Conservation (phyloP, 2,797 vertebrate species). For the Oryzias dopingdopingensis region DNA sequence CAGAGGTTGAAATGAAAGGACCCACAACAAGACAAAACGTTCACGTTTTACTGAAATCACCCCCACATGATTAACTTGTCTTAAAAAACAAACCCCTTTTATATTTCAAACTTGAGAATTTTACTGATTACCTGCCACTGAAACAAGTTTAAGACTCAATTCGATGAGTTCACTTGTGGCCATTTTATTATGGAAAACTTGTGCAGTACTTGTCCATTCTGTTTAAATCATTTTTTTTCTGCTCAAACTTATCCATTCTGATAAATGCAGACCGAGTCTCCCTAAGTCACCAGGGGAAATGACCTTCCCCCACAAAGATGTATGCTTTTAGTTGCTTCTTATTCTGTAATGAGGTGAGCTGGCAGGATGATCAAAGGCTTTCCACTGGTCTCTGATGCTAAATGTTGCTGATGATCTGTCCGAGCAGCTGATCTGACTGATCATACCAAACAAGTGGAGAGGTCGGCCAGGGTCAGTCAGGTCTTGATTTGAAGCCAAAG, state of each 20-base stretch:
- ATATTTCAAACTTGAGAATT: no score
- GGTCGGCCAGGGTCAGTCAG: conserved; percentile 21
- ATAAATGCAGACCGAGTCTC: conserved; percentile 35
- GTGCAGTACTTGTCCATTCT: neutral
- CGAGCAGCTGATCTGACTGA: conserved; percentile 23
- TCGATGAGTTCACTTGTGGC: neutral
- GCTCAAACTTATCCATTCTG: conserved; percentile 19
- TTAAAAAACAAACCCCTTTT: no score
- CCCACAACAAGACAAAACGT: neutral
- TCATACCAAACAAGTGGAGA: conserved; percentile 43
- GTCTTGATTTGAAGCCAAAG: conserved; percentile 14
- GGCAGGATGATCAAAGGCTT: conserved; percentile 59
- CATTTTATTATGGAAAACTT: neutral
- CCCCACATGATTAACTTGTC: neutral
- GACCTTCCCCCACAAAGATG: conserved; percentile 44
- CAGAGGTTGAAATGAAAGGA: neutral
- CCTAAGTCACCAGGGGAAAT: conserved; percentile 19
- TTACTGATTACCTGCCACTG: neutral
- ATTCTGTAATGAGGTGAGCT: conserved; percentile 42
- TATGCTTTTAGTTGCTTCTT: conserved; percentile 34
- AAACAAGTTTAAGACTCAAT: neutral
- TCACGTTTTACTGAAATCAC: neutral
- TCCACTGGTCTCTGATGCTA: conserved; percentile 56
- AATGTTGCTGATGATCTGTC: conserved; percentile 61
- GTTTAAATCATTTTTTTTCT: neutral